Base-by-base conservation (phyloP, 2,888 invertebrate species). In the Campoletis raptor region DNA sequence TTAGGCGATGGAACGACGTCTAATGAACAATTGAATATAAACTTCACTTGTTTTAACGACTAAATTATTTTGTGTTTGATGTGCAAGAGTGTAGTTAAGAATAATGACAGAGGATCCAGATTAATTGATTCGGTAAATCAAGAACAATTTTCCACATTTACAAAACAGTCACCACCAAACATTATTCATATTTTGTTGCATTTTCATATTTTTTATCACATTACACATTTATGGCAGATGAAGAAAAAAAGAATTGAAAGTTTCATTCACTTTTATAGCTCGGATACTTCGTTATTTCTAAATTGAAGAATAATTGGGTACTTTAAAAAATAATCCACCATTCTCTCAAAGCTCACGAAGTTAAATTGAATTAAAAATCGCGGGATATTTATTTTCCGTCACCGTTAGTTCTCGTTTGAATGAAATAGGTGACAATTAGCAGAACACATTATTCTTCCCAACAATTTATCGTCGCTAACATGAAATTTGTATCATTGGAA, bases 1-100 rank as follows among this genome's bases (percentile, higher is more conserved):
- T 57, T 66, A 61, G 21, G 40, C 64, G 52, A 57, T 57, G 30
- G 57, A 36, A 77, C 37, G 82, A 76, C 37, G 36, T 18, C 21
- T 18, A 48, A 70, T 18, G 36, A 70, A 48, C 30, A 30, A 61
- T 61, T 15, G 5, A 30, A 30, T 15, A 61, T 7, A 12, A 15
- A 30, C 15, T 24, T 21, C 57, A 10, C 24, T 12, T 0, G 10
- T 57, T 61, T 12, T 61, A 7, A 61, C 15, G 12, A 30, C 12
- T 7, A 61, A 61, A 18, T 61, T 12, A 5, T 6, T 61, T 30
- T 12, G 30, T 61, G 6, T 15, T 30, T 15, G 30, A 15, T 30
- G 30, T 61, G 30, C 30, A 61, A 30, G 18, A 61, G 61, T 61
- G 61, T 15, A 30, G 15, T 30, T 12, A 61, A 15, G 61, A 61